phyloP scores from a whole-genome alignment of 35 echinoderm and acorn worm species.

The Lytechinus pictus region DNA sequence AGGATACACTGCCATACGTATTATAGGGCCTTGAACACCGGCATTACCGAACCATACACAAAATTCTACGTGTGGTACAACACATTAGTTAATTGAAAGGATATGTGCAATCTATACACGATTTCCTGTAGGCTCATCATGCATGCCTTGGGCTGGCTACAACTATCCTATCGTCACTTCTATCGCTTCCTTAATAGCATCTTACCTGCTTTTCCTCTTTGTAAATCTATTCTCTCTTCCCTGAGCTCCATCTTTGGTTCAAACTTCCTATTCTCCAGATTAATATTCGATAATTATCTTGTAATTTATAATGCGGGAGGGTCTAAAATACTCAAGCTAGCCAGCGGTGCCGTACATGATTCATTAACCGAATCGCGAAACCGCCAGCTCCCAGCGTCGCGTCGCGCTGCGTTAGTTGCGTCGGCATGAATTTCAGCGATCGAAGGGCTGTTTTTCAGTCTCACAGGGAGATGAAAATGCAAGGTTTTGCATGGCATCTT shows the following conservation, averaged over 20 bases:
- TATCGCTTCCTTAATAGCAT: neutral
- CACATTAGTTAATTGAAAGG: neutral
- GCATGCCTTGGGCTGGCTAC: no score
- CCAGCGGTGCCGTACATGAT: neutral
- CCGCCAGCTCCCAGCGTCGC: no score
- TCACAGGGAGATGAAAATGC: no score
- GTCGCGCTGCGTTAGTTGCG: neutral
- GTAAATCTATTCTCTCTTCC: conserved; percentile 34
- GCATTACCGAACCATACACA: neutral
- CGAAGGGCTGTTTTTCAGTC: no score
- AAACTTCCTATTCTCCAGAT: neutral
- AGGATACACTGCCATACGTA: no score
- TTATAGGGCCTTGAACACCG: no score
- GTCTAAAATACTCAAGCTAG: neutral
- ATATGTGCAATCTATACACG: neutral
- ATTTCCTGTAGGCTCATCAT: neutral
- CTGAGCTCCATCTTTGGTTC: conserved; percentile 10
- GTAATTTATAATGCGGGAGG: neutral
- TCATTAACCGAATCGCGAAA: no score
- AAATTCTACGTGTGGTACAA: neutral
- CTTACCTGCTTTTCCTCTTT: conserved; percentile 45
- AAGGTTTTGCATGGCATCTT: no score
- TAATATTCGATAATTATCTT: neutral
- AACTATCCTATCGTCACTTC: neutral
- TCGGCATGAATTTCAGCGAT: no score